These are phyloP conservation scores for Phaethornis superciliosus DNA, from an alignment of 2,113 vertebrate species.

Conservation along the genomic window DNA sequence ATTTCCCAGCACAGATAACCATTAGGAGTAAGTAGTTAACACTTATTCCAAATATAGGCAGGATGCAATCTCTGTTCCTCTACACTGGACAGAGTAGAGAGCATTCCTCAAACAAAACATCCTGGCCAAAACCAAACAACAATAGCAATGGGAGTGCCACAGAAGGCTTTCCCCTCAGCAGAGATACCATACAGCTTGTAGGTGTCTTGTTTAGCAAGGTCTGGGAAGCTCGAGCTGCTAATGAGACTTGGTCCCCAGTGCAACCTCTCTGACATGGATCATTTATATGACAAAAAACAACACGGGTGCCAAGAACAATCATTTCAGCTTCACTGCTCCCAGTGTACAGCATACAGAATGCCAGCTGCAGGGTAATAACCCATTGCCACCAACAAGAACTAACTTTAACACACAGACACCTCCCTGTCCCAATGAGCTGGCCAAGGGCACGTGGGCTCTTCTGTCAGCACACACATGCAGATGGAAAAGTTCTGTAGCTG, in stretches of 20 bases:
- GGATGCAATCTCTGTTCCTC: neutral
- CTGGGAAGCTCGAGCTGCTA: neutral
- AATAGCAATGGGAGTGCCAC: neutral
- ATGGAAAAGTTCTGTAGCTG: rapidly evolving
- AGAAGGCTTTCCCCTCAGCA: neutral
- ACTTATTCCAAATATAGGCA: neutral
- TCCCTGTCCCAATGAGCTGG: rapidly evolving
- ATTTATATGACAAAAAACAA: neutral
- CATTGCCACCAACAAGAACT: neutral
- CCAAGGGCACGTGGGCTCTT: neutral
- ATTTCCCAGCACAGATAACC: neutral
- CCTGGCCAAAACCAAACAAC: neutral
- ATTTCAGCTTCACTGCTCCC: neutral
- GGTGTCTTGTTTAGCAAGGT: neutral
- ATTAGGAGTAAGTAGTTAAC: neutral
- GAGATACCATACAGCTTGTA: neutral
- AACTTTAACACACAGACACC: neutral
- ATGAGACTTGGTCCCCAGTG: neutral
- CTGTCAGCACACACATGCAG: rapidly evolving
- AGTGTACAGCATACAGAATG: neutral
- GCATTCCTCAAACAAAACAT: neutral
- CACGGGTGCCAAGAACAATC: neutral
- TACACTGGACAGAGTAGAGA: neutral
- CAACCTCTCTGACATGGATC: neutral
- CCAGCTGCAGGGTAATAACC: neutral